Evolutionary conservation across 2,797 vertebrate species (phyloP).

Genomic region (Lindbergichthys nudifrons): DNA sequence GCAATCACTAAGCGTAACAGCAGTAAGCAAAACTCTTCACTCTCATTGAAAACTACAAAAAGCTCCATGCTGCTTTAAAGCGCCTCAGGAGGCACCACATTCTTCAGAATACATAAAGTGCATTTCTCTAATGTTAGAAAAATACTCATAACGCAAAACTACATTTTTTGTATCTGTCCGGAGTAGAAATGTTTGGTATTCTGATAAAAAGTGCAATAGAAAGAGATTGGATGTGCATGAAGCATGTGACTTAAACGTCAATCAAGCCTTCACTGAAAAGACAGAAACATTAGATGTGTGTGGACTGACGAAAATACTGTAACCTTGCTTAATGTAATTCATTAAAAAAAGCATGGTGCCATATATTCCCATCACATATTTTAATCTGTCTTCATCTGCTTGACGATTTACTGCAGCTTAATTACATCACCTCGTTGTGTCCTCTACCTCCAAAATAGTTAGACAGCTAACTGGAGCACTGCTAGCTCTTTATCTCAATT

Average conservation of each 20-base stretch:
- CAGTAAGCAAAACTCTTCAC: too few relatives aligned
- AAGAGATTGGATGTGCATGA: background rate
- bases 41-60: too few relatives aligned
- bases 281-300: background rate
- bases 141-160: too few relatives aligned
- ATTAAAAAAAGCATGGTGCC: background rate
- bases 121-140: too few relatives aligned
- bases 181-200: too few relatives aligned
- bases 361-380: background rate
- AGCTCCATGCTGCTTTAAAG: too few relatives aligned
- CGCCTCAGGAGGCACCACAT: too few relatives aligned
- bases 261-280: background rate
- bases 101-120: too few relatives aligned
- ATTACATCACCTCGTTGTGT: background rate
- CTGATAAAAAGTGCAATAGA: background rate
- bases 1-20: too few relatives aligned
- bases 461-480: background rate
- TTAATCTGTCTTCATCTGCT: background rate
- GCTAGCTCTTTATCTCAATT: background rate
- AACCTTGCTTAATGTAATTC: background rate
- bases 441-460: background rate
- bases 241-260: background rate
- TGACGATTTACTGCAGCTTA: background rate
- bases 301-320: background rate
- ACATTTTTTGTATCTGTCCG: too few relatives aligned